These are phyloP conservation scores for Macrosoma leucophasiata DNA, from an alignment of 2,888 invertebrate species.

Conservation along the genomic window DNA sequence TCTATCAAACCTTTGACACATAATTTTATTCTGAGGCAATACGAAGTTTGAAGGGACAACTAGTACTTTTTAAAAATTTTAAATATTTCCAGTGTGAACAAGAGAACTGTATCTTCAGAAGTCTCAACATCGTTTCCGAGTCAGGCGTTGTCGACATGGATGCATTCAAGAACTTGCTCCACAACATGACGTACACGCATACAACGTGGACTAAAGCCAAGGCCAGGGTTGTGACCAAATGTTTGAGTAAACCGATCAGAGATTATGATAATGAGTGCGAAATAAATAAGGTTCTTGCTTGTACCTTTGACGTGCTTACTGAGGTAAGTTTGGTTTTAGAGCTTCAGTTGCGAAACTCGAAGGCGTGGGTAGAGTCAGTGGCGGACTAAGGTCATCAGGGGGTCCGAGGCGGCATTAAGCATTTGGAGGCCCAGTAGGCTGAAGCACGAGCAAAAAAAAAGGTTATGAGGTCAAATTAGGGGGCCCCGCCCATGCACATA, in stretches of 20 bases:
- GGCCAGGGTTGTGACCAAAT: constrained; percentile 50
- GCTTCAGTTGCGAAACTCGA: too few relatives aligned
- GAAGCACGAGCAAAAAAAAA: too few relatives aligned
- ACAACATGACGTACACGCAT: constrained; percentile 43
- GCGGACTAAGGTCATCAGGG: too few relatives aligned
- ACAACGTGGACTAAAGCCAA: constrained; percentile 48
- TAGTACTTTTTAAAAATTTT: too few relatives aligned
- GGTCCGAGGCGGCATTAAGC: too few relatives aligned
- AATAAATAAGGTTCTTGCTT: constrained; percentile 52
- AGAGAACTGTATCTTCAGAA: constrained; percentile 51
- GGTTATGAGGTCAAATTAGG: too few relatives aligned
- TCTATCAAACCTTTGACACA: too few relatives aligned
- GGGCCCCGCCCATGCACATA: too few relatives aligned
- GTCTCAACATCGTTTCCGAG: constrained; percentile 39
- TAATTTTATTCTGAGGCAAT: too few relatives aligned
- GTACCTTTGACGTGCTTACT: constrained; percentile 55
- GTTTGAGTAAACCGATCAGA: constrained; percentile 36
- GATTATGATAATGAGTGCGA: constrained; percentile 46
- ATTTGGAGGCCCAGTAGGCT: too few relatives aligned
- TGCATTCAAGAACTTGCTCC: constrained; percentile 46
- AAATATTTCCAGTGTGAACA: constrained; percentile 49
- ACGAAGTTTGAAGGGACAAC: too few relatives aligned
- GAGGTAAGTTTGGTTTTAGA: constrained; percentile 45
- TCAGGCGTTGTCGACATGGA: constrained; percentile 40
- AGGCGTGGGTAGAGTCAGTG: too few relatives aligned